A percentile compares a stretch with the other conserved stretches of the same genome.
Conservation (phyloP, 2,888 invertebrate genomes). For the Drosophila ezoana region DNA sequence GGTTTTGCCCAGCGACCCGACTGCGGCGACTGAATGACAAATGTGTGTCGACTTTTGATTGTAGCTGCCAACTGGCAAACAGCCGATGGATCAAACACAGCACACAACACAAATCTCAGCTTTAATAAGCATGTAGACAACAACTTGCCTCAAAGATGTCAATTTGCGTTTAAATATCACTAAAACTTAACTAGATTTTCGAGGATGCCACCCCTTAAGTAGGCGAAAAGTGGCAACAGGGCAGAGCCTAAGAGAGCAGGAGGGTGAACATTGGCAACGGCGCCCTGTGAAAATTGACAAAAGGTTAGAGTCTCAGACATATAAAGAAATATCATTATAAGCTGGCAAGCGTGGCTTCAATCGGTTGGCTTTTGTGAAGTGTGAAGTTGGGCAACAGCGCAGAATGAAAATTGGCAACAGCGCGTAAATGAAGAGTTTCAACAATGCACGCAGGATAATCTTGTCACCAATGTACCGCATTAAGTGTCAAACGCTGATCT, state of each 20-base stretch:
- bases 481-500: too few relatives aligned
- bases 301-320: background rate
- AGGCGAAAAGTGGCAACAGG: background rate
- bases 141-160: constrained; percentile 30
- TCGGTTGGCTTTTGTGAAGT: too few relatives aligned
- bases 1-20: constrained; percentile 7
- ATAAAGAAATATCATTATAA: too few relatives aligned
- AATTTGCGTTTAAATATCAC: constrained; percentile 26
- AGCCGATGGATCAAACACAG: constrained; percentile 9
- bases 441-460: too few relatives aligned
- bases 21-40: constrained; percentile 30
- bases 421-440: background rate
- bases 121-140: constrained; percentile 35
- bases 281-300: constrained; percentile 1
- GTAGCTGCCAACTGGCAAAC: constrained; percentile 57
- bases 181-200: background rate
- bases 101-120: constrained; percentile 35
- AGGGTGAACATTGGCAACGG: constrained; percentile 7
- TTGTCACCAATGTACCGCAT: too few relatives aligned
- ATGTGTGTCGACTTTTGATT: constrained; percentile 58
- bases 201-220: too few relatives aligned
- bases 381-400: background rate
- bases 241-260: background rate
- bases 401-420: constrained; percentile 13
- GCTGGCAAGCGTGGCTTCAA: too few relatives aligned